These are phyloP conservation scores for Corythornis vintsioides DNA, from an alignment of 2,113 vertebrate species.

Conservation along the genomic window DNA sequence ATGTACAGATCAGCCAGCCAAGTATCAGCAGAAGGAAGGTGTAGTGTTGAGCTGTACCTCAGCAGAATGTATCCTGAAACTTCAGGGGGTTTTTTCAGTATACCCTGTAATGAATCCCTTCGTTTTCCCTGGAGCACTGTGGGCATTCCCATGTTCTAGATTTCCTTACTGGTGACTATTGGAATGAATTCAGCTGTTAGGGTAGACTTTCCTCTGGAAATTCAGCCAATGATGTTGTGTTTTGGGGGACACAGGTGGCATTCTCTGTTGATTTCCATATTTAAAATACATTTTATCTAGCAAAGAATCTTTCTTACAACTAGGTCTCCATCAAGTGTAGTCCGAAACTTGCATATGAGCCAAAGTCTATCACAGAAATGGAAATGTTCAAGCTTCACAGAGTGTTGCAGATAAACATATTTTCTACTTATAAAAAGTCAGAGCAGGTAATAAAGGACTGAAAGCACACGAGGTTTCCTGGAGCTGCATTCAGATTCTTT, in stretches of 20 bases:
- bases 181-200: background rate
- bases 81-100: background rate
- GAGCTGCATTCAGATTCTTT: background rate
- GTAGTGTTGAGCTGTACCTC: background rate
- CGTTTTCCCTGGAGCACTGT: background rate
- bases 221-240: background rate
- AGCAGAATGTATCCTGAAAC: background rate
- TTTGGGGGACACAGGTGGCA: background rate
- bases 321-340: background rate
- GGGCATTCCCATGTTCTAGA: background rate
- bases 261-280: conserved; percentile 17
- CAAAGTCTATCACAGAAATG: background rate
- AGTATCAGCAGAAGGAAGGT: background rate
- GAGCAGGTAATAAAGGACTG: rapidly evolving
- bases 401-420: background rate
- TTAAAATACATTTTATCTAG: conserved; percentile 38
- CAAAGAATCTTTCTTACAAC: conserved; percentile 6
- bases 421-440: background rate
- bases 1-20: background rate
- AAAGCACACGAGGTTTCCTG: background rate
- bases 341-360: background rate
- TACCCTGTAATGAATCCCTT: background rate
- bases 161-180: conserved; percentile 14
- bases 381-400: background rate
- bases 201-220: background rate